Base-by-base conservation (phyloP, 2,797 vertebrate genomes). In the Gymnoscopelus microlampas region DNA sequence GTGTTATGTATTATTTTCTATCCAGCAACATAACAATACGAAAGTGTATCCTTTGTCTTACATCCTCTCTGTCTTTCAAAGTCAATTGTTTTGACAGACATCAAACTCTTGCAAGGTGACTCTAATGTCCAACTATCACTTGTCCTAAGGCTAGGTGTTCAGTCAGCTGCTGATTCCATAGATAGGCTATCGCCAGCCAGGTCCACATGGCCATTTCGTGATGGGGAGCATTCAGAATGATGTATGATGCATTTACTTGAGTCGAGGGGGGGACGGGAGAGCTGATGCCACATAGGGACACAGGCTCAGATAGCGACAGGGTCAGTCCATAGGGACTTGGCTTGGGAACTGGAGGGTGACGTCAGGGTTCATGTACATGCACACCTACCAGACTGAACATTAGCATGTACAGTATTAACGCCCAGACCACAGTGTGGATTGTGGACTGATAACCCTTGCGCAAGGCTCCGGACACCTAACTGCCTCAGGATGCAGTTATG, bases 161-260 rank as follows among this genome's bases (percentile, higher is more conserved):
- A 69, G 24, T 62, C 53, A 66, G 47, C 48, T 14, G 55, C 61
- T 39, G 47, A 39, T 49, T 35, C 53, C 50, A 73, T 19, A 32
- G 23, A 75, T 59, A 54, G 53, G 12, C 53, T 63, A 47, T 70
- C 54, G 57, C 13, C 35, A 73, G 35, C 49, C 51, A 70, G 47
- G 47, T 69, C 69, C 66, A 63, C 64, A 19, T 71, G 59, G 61
- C 62, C 69, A 75, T 76, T 80, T 80, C 60, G 62, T 71, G 63
- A 77, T 71, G 57, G 23, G 53, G 65, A 35, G 68, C 67, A 72
- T 60, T 39, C 51, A 63, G 2, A 73, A 70, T 77, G 48, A 77
- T 78, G 55, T 47, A 79, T 77, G 63, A 68, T 15, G 66, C 32
- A 66, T 70, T 44, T 64, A 59, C 51, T 71, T 39, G 44, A 49